Evolutionary conservation across 2,113 vertebrate genomes (phyloP).

Genomic region (Chelonoidis abingdonii): DNA sequence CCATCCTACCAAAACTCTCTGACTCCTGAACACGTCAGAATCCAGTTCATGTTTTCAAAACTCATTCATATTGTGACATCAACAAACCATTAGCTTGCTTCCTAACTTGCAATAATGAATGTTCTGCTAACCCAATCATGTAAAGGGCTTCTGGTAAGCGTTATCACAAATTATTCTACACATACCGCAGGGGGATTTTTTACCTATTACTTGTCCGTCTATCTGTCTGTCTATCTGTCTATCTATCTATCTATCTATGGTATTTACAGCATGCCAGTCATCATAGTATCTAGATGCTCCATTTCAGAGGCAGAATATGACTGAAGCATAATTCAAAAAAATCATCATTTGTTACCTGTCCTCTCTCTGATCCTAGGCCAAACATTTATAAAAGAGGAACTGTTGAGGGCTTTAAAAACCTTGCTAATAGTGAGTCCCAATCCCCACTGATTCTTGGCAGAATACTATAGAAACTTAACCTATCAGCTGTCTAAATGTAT

Average conservation of each 20-base stretch:
- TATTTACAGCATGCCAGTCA: slow-evolving; percentile 17
- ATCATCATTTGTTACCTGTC: background rate
- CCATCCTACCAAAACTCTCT: background rate
- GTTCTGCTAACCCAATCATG: background rate
- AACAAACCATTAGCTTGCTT: background rate
- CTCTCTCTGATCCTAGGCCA: slow-evolving; percentile 19
- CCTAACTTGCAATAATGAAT: background rate
- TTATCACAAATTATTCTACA: background rate
- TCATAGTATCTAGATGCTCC: background rate
- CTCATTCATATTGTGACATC: background rate
- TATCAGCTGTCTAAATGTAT: background rate
- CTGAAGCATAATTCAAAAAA: slow-evolving; percentile 4
- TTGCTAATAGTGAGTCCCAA: background rate
- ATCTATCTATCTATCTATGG: background rate
- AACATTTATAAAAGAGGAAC: background rate
- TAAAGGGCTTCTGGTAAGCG: background rate
- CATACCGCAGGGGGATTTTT: background rate
- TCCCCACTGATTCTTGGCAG: background rate
- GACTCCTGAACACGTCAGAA: slow-evolving; percentile 16
- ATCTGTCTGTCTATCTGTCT: background rate
- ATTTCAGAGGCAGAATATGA: background rate
- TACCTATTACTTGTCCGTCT: background rate
- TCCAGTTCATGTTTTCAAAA: slow-evolving; percentile 1
- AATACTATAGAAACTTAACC: background rate
- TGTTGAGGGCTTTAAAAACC: background rate